Conservation (phyloP, 2,888 invertebrate genomes). For the Amiota communis region DNA sequence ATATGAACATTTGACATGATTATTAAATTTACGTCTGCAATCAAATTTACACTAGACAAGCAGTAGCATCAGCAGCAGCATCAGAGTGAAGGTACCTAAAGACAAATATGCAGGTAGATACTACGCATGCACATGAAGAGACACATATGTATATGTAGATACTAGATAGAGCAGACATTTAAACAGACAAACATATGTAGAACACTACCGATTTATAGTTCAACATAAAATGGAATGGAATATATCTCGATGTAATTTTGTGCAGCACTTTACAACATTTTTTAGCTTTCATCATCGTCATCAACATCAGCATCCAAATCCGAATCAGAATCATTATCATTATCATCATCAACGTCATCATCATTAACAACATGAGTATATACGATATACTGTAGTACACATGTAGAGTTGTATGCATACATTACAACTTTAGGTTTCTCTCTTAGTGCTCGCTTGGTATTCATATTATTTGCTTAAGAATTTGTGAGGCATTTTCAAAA, state of each 20-base stretch:
- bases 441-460: slow-evolving; percentile 2
- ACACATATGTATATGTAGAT: background rate
- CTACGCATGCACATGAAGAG: background rate
- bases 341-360: slow-evolving; percentile 1
- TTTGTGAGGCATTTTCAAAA: slow-evolving; percentile 16
- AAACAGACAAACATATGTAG: background rate
- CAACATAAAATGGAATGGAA: slow-evolving; percentile 3
- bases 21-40: slow-evolving; percentile 66
- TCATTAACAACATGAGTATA: background rate
- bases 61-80: background rate
- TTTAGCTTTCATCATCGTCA: background rate
- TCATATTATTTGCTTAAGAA: slow-evolving; percentile 22
- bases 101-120: slow-evolving; percentile 4
- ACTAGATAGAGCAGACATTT: background rate
- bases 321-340: slow-evolving; percentile 6
- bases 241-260: slow-evolving; percentile 15
- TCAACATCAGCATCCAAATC: too few species aligned
- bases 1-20: slow-evolving; percentile 59
- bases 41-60: slow-evolving; percentile 59
- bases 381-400: background rate
- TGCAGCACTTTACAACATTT: slow-evolving; percentile 3
- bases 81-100: background rate
- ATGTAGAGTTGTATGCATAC: background rate
- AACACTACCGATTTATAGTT: background rate
- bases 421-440: background rate